phyloP scores from a whole-genome alignment of 2,888 invertebrate genomes.

The Cantharis rufa region DNA sequence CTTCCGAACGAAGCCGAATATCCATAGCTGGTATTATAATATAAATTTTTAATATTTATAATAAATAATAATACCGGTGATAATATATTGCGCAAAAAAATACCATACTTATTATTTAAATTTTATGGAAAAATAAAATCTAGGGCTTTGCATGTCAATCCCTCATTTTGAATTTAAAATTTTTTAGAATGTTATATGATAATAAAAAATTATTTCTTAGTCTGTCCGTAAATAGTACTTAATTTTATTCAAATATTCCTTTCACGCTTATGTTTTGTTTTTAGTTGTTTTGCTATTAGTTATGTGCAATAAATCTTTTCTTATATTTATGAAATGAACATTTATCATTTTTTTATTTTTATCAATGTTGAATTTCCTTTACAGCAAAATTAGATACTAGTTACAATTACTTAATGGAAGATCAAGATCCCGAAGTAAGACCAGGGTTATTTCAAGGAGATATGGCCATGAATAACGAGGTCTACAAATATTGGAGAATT shows the following conservation, averaged over 20 bases:
- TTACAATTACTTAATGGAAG: constrained; percentile 31
- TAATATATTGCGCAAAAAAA: background rate
- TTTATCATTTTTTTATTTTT: background rate
- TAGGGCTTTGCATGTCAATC: background rate
- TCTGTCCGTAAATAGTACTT: background rate
- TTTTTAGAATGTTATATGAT: background rate
- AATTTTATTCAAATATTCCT: background rate
- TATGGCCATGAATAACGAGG: constrained; percentile 67
- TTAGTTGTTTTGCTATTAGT: background rate
- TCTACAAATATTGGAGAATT: constrained; percentile 64
- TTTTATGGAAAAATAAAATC: background rate
- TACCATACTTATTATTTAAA: background rate
- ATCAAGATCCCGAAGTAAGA: constrained; percentile 66
- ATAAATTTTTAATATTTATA: no score
- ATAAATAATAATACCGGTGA: no score
- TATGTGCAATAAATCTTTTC: background rate
- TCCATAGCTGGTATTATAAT: no score
- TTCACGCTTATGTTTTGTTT: background rate
- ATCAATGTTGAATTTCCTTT: background rate
- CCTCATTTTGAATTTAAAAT: background rate
- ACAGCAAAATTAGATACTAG: constrained; percentile 13
- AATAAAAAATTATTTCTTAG: background rate
- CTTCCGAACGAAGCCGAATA: no score
- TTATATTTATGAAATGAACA: background rate
- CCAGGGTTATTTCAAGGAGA: constrained; percentile 72